phyloP scores from a whole-genome alignment of 2,888 invertebrate species.

The Nephrotoma flavescens region DNA sequence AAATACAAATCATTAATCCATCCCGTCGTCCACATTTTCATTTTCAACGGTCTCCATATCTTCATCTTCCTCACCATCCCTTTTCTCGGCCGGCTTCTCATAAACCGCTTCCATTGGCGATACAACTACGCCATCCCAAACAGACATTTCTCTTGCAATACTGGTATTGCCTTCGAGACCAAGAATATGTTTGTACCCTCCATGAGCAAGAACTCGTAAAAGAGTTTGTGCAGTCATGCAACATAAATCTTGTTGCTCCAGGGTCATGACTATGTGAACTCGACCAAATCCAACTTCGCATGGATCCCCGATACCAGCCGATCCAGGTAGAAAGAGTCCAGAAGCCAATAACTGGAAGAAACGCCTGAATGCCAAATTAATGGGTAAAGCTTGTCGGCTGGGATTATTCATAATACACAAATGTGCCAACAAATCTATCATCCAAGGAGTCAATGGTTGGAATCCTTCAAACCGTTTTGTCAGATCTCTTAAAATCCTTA shows the following conservation, averaged over 20 bases:
- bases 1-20: constrained; percentile 4
- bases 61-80: constrained; percentile 53
- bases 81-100: constrained; percentile 60
- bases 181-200: constrained; percentile 83
- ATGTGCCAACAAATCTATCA: constrained; percentile 89
- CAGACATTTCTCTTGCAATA: constrained; percentile 70
- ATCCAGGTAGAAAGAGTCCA: constrained; percentile 90
- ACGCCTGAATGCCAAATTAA: constrained; percentile 80
- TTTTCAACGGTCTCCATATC: constrained; percentile 48
- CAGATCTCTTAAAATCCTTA: constrained; percentile 85
- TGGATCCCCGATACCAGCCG: constrained; percentile 83
- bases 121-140: constrained; percentile 94
- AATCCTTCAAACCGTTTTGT: constrained; percentile 80
- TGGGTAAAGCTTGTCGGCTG: constrained; percentile 76
- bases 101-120: constrained; percentile 91
- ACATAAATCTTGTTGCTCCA: constrained; percentile 85
- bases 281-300: constrained; percentile 81
- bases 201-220: constrained; percentile 78
- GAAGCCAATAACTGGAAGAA: constrained; percentile 84
- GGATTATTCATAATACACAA: constrained; percentile 95
- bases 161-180: constrained; percentile 43
- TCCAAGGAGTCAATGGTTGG: constrained; percentile 87
- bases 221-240: constrained; percentile 82
- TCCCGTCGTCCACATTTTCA: constrained; percentile 25
- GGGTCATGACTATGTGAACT: constrained; percentile 77